A percentile compares a stretch with the other conserved stretches of the same genome.
These are phyloP conservation scores for Tetrapedia diversipes DNA, from an alignment of 2,888 invertebrate species.

Conservation along the genomic window DNA sequence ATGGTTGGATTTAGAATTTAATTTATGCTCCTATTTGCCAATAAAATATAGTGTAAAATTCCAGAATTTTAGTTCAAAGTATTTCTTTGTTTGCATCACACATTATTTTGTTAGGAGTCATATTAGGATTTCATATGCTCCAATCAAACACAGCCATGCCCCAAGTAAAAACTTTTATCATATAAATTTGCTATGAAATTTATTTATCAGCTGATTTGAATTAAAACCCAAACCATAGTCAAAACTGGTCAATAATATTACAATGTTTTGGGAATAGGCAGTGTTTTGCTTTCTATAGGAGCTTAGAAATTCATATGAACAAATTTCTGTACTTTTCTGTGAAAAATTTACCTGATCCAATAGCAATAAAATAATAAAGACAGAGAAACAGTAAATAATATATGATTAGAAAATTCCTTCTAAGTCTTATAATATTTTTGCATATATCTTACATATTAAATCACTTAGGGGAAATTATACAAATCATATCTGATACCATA, in stretches of 20 bases:
- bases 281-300: conserved; percentile 61
- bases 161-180: conserved; percentile 49
- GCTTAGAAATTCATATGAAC: conserved; percentile 59
- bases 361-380: conserved; percentile 32
- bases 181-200: conserved; percentile 41
- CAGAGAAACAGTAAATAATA: conserved; percentile 47
- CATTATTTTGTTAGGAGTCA: conserved; percentile 43
- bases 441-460: conserved; percentile 22
- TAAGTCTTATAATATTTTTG: conserved; percentile 28
- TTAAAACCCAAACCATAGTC: conserved; percentile 34
- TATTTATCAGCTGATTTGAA: conserved; percentile 46
- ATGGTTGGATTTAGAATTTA: conserved; percentile 5
- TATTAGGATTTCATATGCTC: conserved; percentile 37
- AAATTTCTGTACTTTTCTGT: conserved; percentile 58
- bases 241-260: conserved; percentile 55
- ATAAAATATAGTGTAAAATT: conserved; percentile 34
- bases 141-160: conserved; percentile 36
- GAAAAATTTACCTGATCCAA: conserved; percentile 49
- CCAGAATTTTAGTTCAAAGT: conserved; percentile 27
- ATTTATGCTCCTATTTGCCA: not conserved
- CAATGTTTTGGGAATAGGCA: conserved; percentile 63
- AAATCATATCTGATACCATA: conserved; percentile 45
- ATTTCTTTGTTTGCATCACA: conserved; percentile 44
- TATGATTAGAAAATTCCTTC: conserved; percentile 28
- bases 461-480: conserved; percentile 25